phyloP scores from a whole-genome alignment of 2,888 invertebrate species.

The Dynastes tityus region DNA sequence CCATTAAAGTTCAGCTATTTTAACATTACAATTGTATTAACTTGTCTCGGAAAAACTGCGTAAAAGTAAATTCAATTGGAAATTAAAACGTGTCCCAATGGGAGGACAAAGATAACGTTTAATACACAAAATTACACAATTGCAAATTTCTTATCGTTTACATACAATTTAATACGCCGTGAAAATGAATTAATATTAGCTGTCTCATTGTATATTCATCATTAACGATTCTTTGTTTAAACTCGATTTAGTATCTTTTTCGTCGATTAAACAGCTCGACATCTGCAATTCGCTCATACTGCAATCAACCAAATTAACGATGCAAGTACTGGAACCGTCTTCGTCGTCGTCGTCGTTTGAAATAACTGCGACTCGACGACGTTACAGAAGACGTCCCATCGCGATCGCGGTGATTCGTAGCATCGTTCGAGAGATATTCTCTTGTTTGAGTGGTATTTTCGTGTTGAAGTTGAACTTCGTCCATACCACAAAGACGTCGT shows the following conservation, averaged over 20 bases:
- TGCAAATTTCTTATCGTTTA: background rate
- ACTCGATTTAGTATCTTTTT: background rate
- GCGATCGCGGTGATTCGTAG: slow-evolving; percentile 40
- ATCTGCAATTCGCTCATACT: slow-evolving; percentile 5
- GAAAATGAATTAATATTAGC: background rate
- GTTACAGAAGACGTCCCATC: slow-evolving; percentile 28
- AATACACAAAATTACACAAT: background rate
- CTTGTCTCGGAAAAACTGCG: too few species aligned
- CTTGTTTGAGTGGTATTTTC: slow-evolving; percentile 52
- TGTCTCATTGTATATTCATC: slow-evolving; percentile 20
- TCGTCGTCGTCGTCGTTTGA: background rate
- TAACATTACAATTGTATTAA: too few species aligned
- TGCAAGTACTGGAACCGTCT: slow-evolving; percentile 28
- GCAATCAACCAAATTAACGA: slow-evolving; percentile 18
- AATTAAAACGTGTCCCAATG: too few species aligned
- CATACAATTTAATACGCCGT: background rate
- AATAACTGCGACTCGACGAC: slow-evolving; percentile 20
- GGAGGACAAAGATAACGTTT: background rate
- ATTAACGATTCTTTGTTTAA: slow-evolving; percentile 24
- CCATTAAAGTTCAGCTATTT: too few species aligned
- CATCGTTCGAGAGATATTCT: slow-evolving; percentile 47
- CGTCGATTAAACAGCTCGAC: background rate
- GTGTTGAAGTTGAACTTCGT: slow-evolving; percentile 47
- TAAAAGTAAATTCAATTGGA: too few species aligned
- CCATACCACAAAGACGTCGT: slow-evolving; percentile 48